A percentile compares a stretch with the other conserved stretches of the same genome.
These are phyloP conservation scores for Oegoconia quadripuncta DNA, from an alignment of 2,888 invertebrate genomes.

Conservation along the genomic window DNA sequence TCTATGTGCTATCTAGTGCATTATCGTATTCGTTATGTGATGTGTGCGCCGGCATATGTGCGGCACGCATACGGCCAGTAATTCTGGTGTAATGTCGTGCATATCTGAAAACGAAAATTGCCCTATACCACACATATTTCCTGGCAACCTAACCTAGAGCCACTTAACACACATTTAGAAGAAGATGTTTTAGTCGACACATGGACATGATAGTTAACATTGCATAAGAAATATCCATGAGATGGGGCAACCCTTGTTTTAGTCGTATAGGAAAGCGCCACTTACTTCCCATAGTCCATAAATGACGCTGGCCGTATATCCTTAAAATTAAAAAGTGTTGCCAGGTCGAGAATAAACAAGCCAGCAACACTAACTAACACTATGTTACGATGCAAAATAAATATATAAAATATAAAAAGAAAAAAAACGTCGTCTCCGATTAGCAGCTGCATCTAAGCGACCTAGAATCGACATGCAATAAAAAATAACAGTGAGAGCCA, in stretches of 20 bases:
- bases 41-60: conserved; percentile 79
- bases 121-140: conserved; percentile 79
- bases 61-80: conserved; percentile 79
- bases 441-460: conserved; percentile 43
- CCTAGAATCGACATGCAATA: conserved; percentile 71
- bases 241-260: conserved; percentile 80
- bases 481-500: conserved; percentile 55
- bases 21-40: conserved; percentile 74
- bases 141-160: conserved; percentile 65
- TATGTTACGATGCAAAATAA: conserved; percentile 40
- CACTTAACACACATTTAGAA: conserved; percentile 69
- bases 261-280: conserved; percentile 49
- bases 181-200: conserved; percentile 71
- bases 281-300: conserved; percentile 35
- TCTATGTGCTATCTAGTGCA: conserved; percentile 79
- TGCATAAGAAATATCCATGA: conserved; percentile 74
- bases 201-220: conserved; percentile 76
- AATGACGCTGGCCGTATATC: conserved; percentile 45
- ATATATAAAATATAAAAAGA: conserved; percentile 45
- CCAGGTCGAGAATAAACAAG: conserved; percentile 37
- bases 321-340: conserved; percentile 53
- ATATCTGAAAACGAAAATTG: conserved; percentile 79
- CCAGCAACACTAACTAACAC: conserved; percentile 42
- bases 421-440: conserved; percentile 36
- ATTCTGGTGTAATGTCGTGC: conserved; percentile 79